phyloP scores from a whole-genome alignment of 2,888 invertebrate species.

The Orthonychiurus folsomi region DNA sequence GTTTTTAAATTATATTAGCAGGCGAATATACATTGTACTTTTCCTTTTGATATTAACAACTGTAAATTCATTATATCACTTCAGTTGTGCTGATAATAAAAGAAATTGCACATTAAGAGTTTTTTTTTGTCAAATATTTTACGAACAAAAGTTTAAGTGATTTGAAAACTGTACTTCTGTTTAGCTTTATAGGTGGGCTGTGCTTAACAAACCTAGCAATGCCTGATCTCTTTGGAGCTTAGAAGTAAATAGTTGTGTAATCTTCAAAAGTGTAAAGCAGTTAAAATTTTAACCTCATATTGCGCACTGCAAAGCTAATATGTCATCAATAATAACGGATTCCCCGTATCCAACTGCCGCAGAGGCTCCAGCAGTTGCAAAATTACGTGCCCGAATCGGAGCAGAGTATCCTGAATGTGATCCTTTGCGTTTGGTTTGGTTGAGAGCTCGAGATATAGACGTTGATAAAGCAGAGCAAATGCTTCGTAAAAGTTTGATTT shows the following conservation, averaged over 20 bases:
- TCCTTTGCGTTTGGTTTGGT: constrained; percentile 18
- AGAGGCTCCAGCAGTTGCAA: constrained; percentile 13
- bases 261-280: neutral
- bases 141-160: too few species aligned
- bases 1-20: too few species aligned
- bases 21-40: too few species aligned
- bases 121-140: too few species aligned
- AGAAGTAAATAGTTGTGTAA: neutral
- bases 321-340: neutral
- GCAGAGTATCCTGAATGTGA: constrained; percentile 19
- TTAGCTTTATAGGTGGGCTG: too few species aligned
- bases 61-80: too few species aligned
- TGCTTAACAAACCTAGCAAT: too few species aligned
- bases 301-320: too few species aligned
- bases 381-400: constrained; percentile 15
- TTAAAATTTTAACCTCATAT: neutral
- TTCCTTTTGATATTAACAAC: too few species aligned
- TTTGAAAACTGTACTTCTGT: too few species aligned
- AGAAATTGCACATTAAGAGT: too few species aligned
- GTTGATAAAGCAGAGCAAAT: constrained; percentile 22
- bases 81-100: too few species aligned
- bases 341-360: constrained; percentile 9
- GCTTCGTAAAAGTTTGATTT: constrained; percentile 22
- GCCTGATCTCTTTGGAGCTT: neutral
- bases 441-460: constrained; percentile 23